phyloP scores from a whole-genome alignment of 2,888 invertebrate genomes.

The Drosophila koepferae region DNA sequence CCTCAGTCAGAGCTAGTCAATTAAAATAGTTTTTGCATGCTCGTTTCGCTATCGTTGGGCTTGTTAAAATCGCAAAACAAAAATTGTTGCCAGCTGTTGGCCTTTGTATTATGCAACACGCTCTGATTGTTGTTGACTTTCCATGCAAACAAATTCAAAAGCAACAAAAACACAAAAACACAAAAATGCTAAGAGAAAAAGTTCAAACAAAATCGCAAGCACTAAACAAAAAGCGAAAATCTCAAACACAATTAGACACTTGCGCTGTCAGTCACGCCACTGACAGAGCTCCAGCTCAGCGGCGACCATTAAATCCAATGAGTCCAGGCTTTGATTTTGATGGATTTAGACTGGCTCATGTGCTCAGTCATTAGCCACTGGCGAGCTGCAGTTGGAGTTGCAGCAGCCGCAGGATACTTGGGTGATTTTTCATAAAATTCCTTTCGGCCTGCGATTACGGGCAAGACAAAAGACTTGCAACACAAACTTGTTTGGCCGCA shows the following conservation, averaged over 20 bases:
- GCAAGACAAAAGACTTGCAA: conserved; percentile 64
- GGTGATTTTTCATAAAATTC: conserved; percentile 64
- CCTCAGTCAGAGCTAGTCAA: conserved; percentile 55
- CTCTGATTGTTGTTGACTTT: conserved; percentile 73
- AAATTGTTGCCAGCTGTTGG: conserved; percentile 64
- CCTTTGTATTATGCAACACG: conserved; percentile 79
- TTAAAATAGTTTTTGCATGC: conserved; percentile 78
- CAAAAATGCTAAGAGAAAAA: conserved; percentile 26
- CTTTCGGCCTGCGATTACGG: conserved; percentile 39
- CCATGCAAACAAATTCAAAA: conserved; percentile 37
- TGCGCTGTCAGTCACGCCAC: conserved; percentile 74
- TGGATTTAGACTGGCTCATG: conserved; percentile 59
- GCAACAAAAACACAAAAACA: conserved; percentile 16
- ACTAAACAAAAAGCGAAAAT: conserved; percentile 43
- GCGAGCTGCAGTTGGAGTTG: conserved; percentile 2
- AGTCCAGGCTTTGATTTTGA: conserved; percentile 55
- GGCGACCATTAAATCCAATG: conserved; percentile 46
- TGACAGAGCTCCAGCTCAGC: conserved; percentile 21
- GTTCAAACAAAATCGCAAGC: conserved; percentile 23
- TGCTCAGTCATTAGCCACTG: conserved; percentile 52
- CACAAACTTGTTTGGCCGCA: conserved; percentile 57
- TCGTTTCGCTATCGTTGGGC: conserved; percentile 76
- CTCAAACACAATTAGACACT: conserved; percentile 73
- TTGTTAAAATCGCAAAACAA: conserved; percentile 73
- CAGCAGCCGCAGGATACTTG: conserved; percentile 64